Evolutionary conservation across 2,113 vertebrate genomes (phyloP).

Genomic region (Cercopithecus mona): DNA sequence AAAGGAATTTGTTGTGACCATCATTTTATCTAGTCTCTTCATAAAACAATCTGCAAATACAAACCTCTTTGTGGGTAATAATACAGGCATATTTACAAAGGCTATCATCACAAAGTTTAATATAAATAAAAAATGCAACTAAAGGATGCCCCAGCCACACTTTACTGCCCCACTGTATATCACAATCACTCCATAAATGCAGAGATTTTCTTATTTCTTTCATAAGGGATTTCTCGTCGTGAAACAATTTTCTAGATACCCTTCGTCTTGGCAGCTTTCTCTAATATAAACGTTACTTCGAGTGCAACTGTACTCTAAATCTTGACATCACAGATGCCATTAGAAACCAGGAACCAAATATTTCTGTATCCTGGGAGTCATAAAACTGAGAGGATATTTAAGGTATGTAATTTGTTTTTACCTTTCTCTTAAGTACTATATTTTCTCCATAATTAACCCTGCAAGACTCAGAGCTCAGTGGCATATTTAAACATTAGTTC

Average conservation of each 20-base stretch:
- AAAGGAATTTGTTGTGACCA: not conserved
- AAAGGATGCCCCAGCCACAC: not conserved
- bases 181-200: not conserved
- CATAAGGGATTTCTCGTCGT: not conserved
- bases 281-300: slow-evolving; percentile 63
- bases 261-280: not conserved
- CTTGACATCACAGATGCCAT: slow-evolving; percentile 38
- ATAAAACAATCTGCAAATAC: not conserved
- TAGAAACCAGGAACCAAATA: slow-evolving; percentile 41
- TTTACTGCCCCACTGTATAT: not conserved
- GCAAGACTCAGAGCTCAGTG: not conserved
- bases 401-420: slow-evolving; percentile 52
- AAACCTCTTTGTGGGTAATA: not conserved
- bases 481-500: slow-evolving; percentile 9
- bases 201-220: slow-evolving; percentile 22
- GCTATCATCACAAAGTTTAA: not conserved
- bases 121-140: not conserved
- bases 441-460: slow-evolving; percentile 51
- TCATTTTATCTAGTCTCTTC: not conserved
- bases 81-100: slow-evolving; percentile 48
- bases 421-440: slow-evolving; percentile 50
- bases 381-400: slow-evolving; percentile 44
- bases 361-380: slow-evolving; percentile 40
- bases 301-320: slow-evolving; percentile 33
- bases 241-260: slow-evolving; percentile 29